These are phyloP conservation scores for Helicoverpa armigera DNA, from an alignment of 1,140 invertebrate species.

Conservation along the genomic window DNA sequence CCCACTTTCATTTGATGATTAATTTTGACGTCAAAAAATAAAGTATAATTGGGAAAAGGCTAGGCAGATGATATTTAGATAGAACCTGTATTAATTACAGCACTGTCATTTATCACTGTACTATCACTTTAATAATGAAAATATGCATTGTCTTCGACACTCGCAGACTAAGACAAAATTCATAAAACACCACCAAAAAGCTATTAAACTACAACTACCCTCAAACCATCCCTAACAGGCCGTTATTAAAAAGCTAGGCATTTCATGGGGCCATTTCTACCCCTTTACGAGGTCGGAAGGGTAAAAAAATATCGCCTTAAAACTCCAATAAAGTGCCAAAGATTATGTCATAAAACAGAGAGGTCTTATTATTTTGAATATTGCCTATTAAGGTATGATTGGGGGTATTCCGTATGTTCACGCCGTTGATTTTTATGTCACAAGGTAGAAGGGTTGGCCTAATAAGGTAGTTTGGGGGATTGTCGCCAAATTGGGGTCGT, in stretches of 20 bases:
- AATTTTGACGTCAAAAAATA: too few species aligned
- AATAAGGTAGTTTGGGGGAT: constrained; percentile 1
- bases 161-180: neutral
- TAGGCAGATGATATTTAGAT: too few species aligned
- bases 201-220: constrained; percentile 35
- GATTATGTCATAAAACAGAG: constrained; percentile 16
- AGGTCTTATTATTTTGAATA: constrained; percentile 30
- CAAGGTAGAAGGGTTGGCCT: constrained; percentile 16
- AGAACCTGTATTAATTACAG: too few species aligned
- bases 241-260: constrained; percentile 50
- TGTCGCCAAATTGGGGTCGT: constrained; percentile 3
- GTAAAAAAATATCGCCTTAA: constrained; percentile 34
- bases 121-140: too few species aligned
- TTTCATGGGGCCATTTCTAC: constrained; percentile 46
- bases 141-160: too few species aligned
- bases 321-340: constrained; percentile 48
- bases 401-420: constrained; percentile 23
- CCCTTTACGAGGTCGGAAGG: constrained; percentile 42
- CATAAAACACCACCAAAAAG: constrained; percentile 15
- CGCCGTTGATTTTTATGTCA: constrained; percentile 48
- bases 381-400: constrained; percentile 43
- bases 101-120: too few species aligned
- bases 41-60: too few species aligned
- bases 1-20: too few species aligned
- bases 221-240: constrained; percentile 16